Conservation (phyloP, 2,888 invertebrate genomes). For the Pristionchus mayeri region DNA sequence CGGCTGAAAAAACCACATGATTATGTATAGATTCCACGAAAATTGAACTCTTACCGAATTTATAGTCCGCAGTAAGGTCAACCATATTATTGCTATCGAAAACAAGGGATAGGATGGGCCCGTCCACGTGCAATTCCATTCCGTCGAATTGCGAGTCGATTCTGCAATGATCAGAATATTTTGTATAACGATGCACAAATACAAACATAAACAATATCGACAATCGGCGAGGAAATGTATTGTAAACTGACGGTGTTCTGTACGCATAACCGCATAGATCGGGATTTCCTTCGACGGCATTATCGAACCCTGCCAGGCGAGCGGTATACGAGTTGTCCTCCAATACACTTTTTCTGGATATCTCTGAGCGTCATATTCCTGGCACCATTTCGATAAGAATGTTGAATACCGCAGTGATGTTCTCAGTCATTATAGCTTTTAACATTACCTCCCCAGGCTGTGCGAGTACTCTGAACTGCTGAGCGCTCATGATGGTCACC, state of each 20-base stretch:
- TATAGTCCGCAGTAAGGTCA: not conserved
- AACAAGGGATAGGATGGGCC: not conserved
- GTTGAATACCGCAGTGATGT: no score
- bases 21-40: not conserved
- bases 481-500: not conserved
- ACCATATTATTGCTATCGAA: not conserved
- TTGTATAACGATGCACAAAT: no score
- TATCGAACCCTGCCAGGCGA: not conserved
- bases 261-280: not conserved
- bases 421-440: no score
- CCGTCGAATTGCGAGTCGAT: not conserved
- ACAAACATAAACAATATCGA: no score
- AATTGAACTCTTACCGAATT: not conserved
- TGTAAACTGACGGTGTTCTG: constrained; percentile 6
- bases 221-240: not conserved
- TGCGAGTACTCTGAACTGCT: not conserved
- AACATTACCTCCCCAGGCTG: constrained; percentile 2
- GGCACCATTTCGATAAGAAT: no score
- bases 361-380: no score
- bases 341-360: no score
- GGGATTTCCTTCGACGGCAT: not conserved
- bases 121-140: not conserved
- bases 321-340: constrained; percentile 27
- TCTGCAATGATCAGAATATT: no score
- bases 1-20: not conserved